Evolutionary conservation across 2,113 vertebrate species (phyloP).

Genomic region (Calonectris borealis): DNA sequence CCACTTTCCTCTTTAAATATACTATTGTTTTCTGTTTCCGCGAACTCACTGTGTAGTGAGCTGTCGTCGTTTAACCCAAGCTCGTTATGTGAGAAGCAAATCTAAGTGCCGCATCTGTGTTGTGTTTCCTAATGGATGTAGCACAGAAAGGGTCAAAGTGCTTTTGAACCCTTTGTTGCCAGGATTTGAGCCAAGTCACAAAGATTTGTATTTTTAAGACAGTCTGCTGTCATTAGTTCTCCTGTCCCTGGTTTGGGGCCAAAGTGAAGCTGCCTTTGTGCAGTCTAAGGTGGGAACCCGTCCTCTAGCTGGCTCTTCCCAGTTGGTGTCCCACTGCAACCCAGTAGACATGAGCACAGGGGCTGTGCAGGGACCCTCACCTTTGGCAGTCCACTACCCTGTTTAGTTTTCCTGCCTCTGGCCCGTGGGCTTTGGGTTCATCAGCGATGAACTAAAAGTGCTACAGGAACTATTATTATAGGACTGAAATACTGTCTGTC

Average conservation of each 20-base stretch:
- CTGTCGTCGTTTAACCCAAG: too few relatives aligned
- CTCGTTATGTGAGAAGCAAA: background rate
- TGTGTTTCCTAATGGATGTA: background rate
- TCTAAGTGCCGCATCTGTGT: background rate
- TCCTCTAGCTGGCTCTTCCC: background rate
- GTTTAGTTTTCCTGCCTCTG: background rate
- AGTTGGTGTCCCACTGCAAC: background rate
- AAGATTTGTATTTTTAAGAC: background rate
- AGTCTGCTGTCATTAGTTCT: background rate
- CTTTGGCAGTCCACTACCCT: background rate
- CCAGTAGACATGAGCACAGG: background rate
- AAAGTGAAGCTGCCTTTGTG: background rate
- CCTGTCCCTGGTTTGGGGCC: background rate
- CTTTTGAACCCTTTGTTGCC: background rate
- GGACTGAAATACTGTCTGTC: background rate
- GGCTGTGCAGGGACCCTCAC: background rate
- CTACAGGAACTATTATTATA: background rate
- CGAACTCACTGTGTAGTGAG: background rate
- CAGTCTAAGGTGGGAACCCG: background rate
- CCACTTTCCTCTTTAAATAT: background rate
- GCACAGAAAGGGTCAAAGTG: background rate
- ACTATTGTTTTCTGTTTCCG: constrained; percentile 2
- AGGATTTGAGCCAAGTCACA: background rate
- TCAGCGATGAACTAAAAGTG: background rate
- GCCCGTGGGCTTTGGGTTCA: background rate